Percentiles rank a stretch among this genome's conserved stretches.
These are phyloP conservation scores for Sebastes itinus DNA, from an alignment of 2,797 vertebrate genomes.

Conservation along the genomic window DNA sequence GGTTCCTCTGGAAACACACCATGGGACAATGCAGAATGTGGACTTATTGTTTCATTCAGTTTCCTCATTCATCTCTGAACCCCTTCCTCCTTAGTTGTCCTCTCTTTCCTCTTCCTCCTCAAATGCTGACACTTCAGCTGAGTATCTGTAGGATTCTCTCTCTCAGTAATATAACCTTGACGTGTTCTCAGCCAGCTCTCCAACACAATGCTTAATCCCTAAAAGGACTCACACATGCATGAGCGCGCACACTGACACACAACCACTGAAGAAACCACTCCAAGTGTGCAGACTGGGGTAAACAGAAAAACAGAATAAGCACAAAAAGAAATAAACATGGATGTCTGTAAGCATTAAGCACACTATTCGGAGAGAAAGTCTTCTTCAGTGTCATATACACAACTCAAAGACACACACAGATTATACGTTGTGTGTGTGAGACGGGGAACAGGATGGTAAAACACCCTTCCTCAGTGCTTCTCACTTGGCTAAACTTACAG, in stretches of 20 bases:
- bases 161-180: slow-evolving; percentile 47
- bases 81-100: background rate
- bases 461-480: background rate
- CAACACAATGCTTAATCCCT: slow-evolving; percentile 46
- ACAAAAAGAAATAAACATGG: background rate
- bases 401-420: background rate
- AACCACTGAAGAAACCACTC: background rate
- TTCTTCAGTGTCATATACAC: background rate
- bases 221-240: background rate
- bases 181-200: slow-evolving; percentile 30
- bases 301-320: background rate
- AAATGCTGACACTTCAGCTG: background rate
- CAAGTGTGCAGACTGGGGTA: background rate
- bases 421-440: background rate
- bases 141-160: slow-evolving; percentile 6
- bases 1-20: background rate
- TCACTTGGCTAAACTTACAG: background rate
- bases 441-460: background rate
- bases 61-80: background rate
- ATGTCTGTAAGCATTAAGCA: background rate
- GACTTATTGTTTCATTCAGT: background rate
- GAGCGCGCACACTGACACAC: background rate
- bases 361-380: background rate
- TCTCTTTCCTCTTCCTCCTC: background rate
- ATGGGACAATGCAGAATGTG: background rate